A percentile compares a stretch with the other conserved stretches of the same genome.
Conservation (phyloP, 2,797 vertebrate genomes). For the Cossypha dichroa region DNA sequence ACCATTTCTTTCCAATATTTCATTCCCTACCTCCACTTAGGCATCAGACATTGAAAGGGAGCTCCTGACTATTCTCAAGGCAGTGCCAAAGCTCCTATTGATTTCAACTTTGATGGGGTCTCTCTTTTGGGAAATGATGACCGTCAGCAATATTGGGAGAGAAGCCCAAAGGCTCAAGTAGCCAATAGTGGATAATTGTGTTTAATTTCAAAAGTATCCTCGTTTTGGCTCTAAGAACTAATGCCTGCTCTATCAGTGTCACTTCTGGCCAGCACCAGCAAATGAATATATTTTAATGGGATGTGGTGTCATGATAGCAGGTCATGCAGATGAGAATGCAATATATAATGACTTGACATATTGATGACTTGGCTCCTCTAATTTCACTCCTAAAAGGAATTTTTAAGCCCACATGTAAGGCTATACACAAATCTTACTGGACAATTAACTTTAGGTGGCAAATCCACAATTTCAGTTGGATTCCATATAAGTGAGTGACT, state of each 20-base stretch:
- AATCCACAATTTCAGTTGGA: background rate
- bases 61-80: background rate
- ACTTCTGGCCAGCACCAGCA: background rate
- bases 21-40: background rate
- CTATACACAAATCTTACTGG: background rate
- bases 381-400: background rate
- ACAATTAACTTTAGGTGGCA: background rate
- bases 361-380: background rate
- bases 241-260: background rate
- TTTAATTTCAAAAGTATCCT: background rate
- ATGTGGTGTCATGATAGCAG: background rate
- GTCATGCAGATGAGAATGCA: background rate
- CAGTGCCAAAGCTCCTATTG: background rate
- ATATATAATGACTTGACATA: background rate
- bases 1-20: background rate
- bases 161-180: background rate
- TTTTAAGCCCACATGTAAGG: background rate
- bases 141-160: background rate
- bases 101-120: background rate
- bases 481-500: background rate
- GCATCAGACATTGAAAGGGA: background rate
- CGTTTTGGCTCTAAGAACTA: background rate
- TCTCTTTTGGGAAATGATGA: background rate
- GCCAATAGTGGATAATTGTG: background rate
- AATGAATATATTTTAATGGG: background rate